Base-by-base conservation (phyloP, 2,888 invertebrate genomes). In the Drosophila robusta region DNA sequence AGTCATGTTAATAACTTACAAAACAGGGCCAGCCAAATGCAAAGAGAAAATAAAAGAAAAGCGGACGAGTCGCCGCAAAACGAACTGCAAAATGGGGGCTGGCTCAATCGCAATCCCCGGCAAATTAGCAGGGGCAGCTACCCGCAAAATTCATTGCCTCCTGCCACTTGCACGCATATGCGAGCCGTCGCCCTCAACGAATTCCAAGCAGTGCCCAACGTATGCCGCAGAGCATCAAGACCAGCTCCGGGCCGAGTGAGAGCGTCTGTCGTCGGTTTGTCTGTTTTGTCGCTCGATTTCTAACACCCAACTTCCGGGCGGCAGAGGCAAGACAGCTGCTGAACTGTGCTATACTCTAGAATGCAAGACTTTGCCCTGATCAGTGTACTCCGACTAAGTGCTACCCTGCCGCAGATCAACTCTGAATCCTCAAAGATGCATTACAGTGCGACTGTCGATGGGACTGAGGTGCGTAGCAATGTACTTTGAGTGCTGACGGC, bases 1-100 rank as follows among this genome's bases (percentile, higher is more conserved):
- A 85, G 85, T 84, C 89, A 77, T 89, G 85, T 85, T 85, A 89
- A 89, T 85, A 85, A 85, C 85, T 89, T 74, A 75, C 73, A 61
- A 66, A 68, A 70, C 72, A 58, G 54, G 58, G 44, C 47, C 60
- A 54, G 66, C 60, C 61, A 73, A 58, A 52, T 36, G 3, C 34
- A 12, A 3, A 4, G 12, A 32, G 14, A 42, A 9, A 34, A 14
- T 9, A 51, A 38, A 22, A 18, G 22, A 26, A 32, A 18, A 8
- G 1, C 26, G 45, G 26, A 22, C 36, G 12, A 26, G 26, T 29
- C 8, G 60, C 16, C 57, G 24, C 52, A 64, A 45, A 56, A 38
- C 46, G 39, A 76, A 22, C 50, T 42, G 11, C 38, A 8, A 55
- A 55, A 47, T 42, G 29, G 51, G 22, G 66, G 39, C 55, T 36